Percentiles rank a stretch among this genome's conserved stretches.
Evolutionary conservation across 2,797 vertebrate genomes (phyloP).

Genomic region (Dromococcyx pavoninus): DNA sequence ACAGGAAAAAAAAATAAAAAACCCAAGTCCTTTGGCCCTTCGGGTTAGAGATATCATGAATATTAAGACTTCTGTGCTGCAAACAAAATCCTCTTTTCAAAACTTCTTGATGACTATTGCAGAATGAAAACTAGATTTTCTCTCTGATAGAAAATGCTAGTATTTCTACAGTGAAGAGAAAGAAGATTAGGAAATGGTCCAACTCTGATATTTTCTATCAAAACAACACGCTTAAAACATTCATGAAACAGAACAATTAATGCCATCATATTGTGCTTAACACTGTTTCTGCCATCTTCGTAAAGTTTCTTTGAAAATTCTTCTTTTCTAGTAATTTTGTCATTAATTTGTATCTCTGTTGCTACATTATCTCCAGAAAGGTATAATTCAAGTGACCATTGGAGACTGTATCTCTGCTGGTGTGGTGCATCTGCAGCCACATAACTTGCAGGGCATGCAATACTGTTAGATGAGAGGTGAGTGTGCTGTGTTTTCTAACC

Average conservation of each 20-base stretch:
- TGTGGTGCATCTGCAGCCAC: fast-evolving
- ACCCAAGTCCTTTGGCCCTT: background rate
- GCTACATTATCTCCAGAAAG: background rate
- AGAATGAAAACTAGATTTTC: background rate
- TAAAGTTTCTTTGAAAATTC: background rate
- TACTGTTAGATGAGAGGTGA: background rate
- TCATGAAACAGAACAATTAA: background rate
- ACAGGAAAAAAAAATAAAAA: fast-evolving
- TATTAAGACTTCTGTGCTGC: background rate
- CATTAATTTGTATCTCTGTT: background rate
- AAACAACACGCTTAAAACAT: background rate
- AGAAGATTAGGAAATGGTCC: background rate
- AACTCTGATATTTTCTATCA: background rate
- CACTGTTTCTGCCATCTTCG: background rate
- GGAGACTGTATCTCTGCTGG: background rate
- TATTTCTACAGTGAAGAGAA: background rate
- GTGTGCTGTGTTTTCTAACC: background rate
- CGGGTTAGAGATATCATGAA: background rate
- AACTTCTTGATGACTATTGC: background rate
- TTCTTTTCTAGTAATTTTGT: background rate
- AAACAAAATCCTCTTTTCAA: background rate
- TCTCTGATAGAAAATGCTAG: background rate
- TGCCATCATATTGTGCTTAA: background rate
- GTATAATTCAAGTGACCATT: background rate
- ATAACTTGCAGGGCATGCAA: fast-evolving